Evolutionary conservation across 2,888 invertebrate genomes (phyloP).

Genomic region (Mactromeris polynyma): DNA sequence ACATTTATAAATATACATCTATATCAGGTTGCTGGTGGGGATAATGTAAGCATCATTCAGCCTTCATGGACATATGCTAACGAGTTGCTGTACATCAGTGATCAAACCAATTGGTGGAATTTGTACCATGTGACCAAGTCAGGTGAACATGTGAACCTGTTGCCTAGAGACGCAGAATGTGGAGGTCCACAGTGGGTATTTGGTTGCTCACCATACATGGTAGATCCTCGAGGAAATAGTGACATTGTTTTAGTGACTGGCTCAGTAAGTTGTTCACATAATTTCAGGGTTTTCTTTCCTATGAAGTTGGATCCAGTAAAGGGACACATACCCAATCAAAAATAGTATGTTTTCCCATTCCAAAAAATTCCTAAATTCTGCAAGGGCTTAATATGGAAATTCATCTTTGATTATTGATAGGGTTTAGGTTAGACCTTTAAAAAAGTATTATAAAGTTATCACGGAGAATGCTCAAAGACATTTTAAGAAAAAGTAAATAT

Average conservation of each 20-base stretch:
- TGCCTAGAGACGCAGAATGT: conserved; percentile 78
- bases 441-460: too few relatives aligned
- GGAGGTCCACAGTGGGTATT: conserved; percentile 86
- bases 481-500: too few relatives aligned
- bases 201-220: conserved; percentile 79
- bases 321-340: too few relatives aligned
- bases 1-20: neutral
- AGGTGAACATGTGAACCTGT: conserved; percentile 80
- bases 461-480: too few relatives aligned
- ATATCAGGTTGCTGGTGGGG: conserved; percentile 78
- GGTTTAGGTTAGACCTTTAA: too few relatives aligned
- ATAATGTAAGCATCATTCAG: conserved; percentile 83
- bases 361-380: too few relatives aligned
- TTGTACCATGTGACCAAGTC: conserved; percentile 82
- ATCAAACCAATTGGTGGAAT: conserved; percentile 87
- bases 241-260: conserved; percentile 75
- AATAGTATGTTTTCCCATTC: too few relatives aligned
- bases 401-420: too few relatives aligned
- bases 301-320: too few relatives aligned
- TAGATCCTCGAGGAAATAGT: conserved; percentile 77
- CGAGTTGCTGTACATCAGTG: conserved; percentile 85
- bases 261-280: conserved; percentile 68
- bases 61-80: conserved; percentile 86
- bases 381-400: too few relatives aligned
- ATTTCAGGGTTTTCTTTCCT: too few relatives aligned